A percentile compares a stretch with the other conserved stretches of the same genome.
Evolutionary conservation across 1,140 invertebrate genomes (phyloP).

Genomic region (Drosophila guanche): DNA sequence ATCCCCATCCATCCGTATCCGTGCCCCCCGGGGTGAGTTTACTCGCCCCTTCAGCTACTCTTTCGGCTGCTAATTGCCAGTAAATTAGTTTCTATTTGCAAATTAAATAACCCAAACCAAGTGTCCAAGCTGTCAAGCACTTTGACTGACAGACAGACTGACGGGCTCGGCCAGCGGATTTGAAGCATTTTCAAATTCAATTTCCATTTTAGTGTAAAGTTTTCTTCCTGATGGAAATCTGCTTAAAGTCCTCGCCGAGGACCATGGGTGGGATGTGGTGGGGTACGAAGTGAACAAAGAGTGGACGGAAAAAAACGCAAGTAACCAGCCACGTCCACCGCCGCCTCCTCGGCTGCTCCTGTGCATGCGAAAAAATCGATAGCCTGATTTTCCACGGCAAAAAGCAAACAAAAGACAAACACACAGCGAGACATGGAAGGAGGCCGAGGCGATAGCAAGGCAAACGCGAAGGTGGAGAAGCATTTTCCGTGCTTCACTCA

Average conservation of each 20-base stretch:
- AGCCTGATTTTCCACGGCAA: conserved; percentile 59
- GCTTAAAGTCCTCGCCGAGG: conserved; percentile 32
- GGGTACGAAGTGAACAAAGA: conserved; percentile 32
- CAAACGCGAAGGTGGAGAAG: conserved; percentile 4
- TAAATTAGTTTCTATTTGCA: conserved; percentile 54
- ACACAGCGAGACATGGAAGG: conserved; percentile 1
- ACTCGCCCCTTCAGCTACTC: conserved; percentile 19
- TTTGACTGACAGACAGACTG: conserved; percentile 25
- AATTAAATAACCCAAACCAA: conserved; percentile 49
- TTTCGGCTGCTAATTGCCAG: conserved; percentile 45
- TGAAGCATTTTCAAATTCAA: conserved; percentile 47
- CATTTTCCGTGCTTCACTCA: conserved; percentile 4
- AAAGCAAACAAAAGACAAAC: conserved; percentile 53
- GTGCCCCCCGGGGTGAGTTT: conserved; percentile 7
- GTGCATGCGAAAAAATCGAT: conserved; percentile 41
- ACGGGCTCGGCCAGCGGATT: conserved; percentile 14
- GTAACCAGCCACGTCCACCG: conserved; percentile 37
- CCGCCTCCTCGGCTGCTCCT: background rate
- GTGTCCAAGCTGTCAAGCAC: conserved; percentile 44
- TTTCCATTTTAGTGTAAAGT: conserved; percentile 47
- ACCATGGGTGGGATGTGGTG: background rate
- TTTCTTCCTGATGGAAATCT: conserved; percentile 28
- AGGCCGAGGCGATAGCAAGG: background rate
- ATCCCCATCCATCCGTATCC: background rate
- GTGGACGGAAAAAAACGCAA: conserved; percentile 45